Evolutionary conservation across 2,113 vertebrate genomes (phyloP).

Genomic region (Rhadina sibilatrix): DNA sequence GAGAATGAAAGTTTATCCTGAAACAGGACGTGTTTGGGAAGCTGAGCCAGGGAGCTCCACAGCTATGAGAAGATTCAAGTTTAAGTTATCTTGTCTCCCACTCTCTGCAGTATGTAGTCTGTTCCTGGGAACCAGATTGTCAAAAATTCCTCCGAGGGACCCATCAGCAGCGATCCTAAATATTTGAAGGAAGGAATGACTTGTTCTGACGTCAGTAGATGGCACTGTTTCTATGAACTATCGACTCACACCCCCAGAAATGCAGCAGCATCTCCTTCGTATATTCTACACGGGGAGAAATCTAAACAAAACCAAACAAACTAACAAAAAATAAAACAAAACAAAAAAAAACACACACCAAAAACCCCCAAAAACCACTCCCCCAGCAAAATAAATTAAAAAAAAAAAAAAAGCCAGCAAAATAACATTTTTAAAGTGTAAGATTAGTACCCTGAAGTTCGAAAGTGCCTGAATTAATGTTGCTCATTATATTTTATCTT

Average conservation of each 20-base stretch:
- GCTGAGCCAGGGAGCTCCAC: not conserved
- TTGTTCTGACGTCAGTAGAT: constrained; percentile 34
- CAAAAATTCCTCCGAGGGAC: not conserved
- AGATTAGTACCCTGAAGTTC: not conserved
- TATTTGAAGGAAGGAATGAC: not conserved
- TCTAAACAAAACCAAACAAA: not conserved
- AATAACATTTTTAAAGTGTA: not conserved
- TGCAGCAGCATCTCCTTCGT: not conserved
- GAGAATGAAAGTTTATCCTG: not conserved
- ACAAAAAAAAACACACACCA: not conserved
- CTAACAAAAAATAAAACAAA: not conserved
- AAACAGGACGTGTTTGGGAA: not conserved
- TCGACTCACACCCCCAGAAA: not conserved
- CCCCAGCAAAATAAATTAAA: too few species aligned
- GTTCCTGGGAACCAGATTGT: not conserved
- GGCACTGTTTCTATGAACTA: constrained; percentile 67
- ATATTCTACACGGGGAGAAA: not conserved
- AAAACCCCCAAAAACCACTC: fast-evolving
- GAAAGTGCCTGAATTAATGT: not conserved
- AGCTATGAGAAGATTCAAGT: not conserved
- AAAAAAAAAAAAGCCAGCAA: not conserved
- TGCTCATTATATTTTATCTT: not conserved
- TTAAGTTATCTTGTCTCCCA: not conserved
- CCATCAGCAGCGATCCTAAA: not conserved
- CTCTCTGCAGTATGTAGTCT: not conserved